phyloP scores from a whole-genome alignment of 2,888 invertebrate genomes.

The Cryptophagus acutangulus region DNA sequence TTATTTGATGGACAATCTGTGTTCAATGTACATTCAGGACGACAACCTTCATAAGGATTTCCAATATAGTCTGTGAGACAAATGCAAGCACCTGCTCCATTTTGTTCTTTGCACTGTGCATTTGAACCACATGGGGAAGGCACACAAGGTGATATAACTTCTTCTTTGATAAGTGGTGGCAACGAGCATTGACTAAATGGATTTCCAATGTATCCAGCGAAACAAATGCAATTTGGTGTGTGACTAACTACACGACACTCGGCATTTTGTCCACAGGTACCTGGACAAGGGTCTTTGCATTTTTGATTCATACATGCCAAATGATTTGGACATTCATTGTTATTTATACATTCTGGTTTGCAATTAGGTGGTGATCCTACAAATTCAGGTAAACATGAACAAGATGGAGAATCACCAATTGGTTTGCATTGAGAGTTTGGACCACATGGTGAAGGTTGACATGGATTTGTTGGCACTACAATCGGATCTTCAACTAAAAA shows the following conservation, averaged over 20 bases:
- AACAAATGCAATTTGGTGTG: conserved; percentile 69
- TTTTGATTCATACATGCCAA: conserved; percentile 69
- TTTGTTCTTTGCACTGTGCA: conserved; percentile 63
- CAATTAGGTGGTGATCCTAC: conserved; percentile 51
- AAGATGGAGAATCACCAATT: conserved; percentile 51
- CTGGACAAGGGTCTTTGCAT: conserved; percentile 69
- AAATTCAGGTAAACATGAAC: conserved; percentile 50
- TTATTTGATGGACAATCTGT: conserved; percentile 46
- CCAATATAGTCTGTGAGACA: conserved; percentile 69
- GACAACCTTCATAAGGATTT: conserved; percentile 66
- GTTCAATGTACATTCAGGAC: conserved; percentile 48
- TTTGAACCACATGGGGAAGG: conserved; percentile 63
- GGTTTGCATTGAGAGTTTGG: conserved; percentile 49
- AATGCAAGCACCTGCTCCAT: conserved; percentile 64
- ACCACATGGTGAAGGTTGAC: conserved; percentile 50
- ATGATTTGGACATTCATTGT: conserved; percentile 65
- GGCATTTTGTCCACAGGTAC: conserved; percentile 67
- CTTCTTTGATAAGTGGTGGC: conserved; percentile 26
- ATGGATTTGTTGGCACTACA: conserved; percentile 43
- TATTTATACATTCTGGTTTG: conserved; percentile 65
- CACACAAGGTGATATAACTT: conserved; percentile 41
- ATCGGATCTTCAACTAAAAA: conserved; percentile 37
- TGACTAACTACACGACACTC: conserved; percentile 72
- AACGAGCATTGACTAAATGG: conserved; percentile 56
- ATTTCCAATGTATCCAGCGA: conserved; percentile 59